Conservation (phyloP, 2,888 invertebrate genomes). For the Cyrtodaria siliqua region DNA sequence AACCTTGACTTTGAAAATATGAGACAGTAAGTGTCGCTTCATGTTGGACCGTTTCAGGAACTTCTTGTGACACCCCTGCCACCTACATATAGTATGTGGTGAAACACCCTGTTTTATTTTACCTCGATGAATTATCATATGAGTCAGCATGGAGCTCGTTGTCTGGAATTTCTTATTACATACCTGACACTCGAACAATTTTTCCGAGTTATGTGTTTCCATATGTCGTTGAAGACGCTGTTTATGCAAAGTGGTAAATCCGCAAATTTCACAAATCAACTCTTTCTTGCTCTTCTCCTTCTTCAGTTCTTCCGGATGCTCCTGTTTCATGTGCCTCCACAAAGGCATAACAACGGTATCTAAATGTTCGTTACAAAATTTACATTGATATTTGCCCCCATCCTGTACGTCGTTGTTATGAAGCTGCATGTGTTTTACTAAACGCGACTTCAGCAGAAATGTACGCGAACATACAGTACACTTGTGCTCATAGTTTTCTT, state of each 20-base stretch:
- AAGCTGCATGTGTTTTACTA: conserved; percentile 49
- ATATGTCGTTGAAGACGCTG: conserved; percentile 51
- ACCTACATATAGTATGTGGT: conserved; percentile 40
- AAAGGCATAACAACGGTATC: conserved; percentile 43
- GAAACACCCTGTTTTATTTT: conserved; percentile 44
- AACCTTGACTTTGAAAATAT: conserved; percentile 56
- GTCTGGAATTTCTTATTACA: conserved; percentile 56
- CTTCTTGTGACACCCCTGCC: conserved; percentile 46
- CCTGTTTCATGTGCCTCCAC: conserved; percentile 47
- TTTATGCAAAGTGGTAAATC: conserved; percentile 35
- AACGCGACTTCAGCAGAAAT: conserved; percentile 24
- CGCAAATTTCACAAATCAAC: conserved; percentile 50
- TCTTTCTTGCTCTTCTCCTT: conserved; percentile 26
- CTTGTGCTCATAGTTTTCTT: conserved; percentile 16
- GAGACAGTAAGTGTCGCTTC: conserved; percentile 54
- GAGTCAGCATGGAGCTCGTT: conserved; percentile 55
- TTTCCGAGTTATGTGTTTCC: conserved; percentile 55
- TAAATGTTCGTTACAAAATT: conserved; percentile 18
- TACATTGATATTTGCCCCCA: conserved; percentile 34
- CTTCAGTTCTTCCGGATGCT: conserved; percentile 43
- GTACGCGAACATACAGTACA: conserved; percentile 38
- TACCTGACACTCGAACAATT: conserved; percentile 50
- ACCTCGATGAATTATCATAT: conserved; percentile 56
- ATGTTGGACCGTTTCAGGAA: conserved; percentile 46
- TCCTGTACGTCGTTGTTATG: conserved; percentile 24